A percentile compares a stretch with the other conserved stretches of the same genome.
Conservation (phyloP, 2,113 vertebrate genomes). For the Pangasianodon hypophthalmus region DNA sequence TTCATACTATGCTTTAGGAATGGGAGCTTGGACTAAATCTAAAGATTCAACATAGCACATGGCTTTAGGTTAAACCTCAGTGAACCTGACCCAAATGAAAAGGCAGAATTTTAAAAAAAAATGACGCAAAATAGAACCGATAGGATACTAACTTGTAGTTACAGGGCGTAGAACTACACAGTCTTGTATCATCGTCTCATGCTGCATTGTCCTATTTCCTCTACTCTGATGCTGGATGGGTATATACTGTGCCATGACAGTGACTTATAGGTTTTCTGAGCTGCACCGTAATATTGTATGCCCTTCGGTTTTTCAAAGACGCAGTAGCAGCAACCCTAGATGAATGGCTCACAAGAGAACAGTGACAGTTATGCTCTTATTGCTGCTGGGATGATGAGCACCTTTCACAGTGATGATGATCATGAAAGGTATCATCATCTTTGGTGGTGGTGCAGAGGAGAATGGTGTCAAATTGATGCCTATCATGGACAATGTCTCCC, state of each 20-base stretch:
- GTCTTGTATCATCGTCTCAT: neutral
- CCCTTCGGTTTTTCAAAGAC: neutral
- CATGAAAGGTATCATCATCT: neutral
- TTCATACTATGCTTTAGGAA: neutral
- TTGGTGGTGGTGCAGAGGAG: neutral
- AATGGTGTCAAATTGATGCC: neutral
- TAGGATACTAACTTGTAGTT: neutral
- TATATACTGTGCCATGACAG: neutral
- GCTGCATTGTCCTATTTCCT: conserved; percentile 5
- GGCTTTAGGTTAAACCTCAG: neutral
- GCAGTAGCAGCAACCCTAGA: neutral
- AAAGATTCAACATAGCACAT: neutral
- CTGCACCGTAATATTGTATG: conserved; percentile 9
- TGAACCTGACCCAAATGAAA: neutral
- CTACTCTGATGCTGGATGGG: neutral
- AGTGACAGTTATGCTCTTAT: conserved; percentile 11
- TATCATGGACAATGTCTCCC: neutral
- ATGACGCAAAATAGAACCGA: neutral
- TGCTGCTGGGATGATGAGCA: conserved; percentile 11
- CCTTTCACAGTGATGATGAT: conserved; percentile 12
- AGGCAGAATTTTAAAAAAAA: neutral
- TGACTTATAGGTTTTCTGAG: conserved; percentile 15
- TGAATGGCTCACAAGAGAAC: conserved; percentile 9
- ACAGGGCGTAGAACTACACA: neutral
- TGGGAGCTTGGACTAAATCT: neutral